phyloP scores from a whole-genome alignment of 2,888 invertebrate genomes.

The Amphimallon solstitiale region DNA sequence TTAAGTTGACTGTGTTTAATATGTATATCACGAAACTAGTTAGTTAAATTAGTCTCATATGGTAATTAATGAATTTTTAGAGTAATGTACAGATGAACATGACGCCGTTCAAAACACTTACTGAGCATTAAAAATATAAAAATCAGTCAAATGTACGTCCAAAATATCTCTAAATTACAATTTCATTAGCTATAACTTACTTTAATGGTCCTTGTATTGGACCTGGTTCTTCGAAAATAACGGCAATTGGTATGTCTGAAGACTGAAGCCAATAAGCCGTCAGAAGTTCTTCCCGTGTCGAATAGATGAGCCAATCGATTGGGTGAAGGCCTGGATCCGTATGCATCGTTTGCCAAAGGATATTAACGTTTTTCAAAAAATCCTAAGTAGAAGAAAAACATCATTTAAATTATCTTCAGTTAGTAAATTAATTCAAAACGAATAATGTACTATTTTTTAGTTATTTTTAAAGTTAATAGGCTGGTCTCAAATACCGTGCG shows the following conservation, averaged over 20 bases:
- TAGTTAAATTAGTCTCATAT: too few relatives aligned
- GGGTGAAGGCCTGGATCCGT: conserved; percentile 65
- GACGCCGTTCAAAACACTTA: too few relatives aligned
- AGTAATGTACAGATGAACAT: too few relatives aligned
- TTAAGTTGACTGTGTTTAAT: too few relatives aligned
- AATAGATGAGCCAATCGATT: conserved; percentile 73
- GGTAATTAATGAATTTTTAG: too few relatives aligned
- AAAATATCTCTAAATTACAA: too few relatives aligned
- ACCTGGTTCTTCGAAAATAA: conserved; percentile 72
- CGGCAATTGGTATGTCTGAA: conserved; percentile 74
- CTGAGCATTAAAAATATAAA: too few relatives aligned
- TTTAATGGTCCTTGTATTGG: conserved; percentile 65
- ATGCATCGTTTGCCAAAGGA: conserved; percentile 67
- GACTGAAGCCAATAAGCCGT: conserved; percentile 76
- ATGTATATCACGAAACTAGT: too few relatives aligned
- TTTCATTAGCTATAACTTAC: conserved; percentile 58
- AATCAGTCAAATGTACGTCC: too few relatives aligned
- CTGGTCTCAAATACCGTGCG: too few relatives aligned
- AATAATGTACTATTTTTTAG: too few relatives aligned
- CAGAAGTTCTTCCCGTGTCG: conserved; percentile 73
- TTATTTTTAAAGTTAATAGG: too few relatives aligned
- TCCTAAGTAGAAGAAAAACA: conserved; percentile 59
- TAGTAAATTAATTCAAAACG: not conserved
- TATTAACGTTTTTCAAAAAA: conserved; percentile 73
- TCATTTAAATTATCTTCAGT: not conserved